phyloP scores from a whole-genome alignment of 2,888 invertebrate genomes.

The Hedya salicella region DNA sequence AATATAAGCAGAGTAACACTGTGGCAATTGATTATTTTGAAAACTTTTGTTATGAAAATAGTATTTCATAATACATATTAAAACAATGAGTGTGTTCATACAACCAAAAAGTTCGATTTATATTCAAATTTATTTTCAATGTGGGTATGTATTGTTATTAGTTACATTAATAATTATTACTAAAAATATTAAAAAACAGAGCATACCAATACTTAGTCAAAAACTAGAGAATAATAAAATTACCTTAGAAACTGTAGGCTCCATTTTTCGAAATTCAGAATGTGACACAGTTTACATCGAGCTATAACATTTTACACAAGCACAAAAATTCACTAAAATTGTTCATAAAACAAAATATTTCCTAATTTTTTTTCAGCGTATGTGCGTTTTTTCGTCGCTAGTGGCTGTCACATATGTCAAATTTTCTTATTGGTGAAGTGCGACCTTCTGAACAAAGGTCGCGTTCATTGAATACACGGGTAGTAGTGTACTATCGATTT shows the following conservation, averaged over 20 bases:
- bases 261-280: conserved; percentile 51
- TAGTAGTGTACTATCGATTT: background rate
- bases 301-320: conserved; percentile 25
- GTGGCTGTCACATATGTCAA: conserved; percentile 39
- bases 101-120: too few species aligned
- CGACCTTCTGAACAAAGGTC: conserved; percentile 14
- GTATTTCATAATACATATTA: too few species aligned
- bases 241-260: conserved; percentile 57
- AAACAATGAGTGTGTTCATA: too few species aligned
- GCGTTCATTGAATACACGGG: background rate
- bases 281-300: conserved; percentile 30
- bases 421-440: conserved; percentile 33
- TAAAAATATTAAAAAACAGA: background rate
- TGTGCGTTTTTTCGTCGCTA: conserved; percentile 40
- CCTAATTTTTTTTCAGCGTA: conserved; percentile 25
- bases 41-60: too few species aligned
- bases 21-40: too few species aligned
- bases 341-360: conserved; percentile 20
- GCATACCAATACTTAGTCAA: background rate
- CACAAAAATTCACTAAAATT: background rate
- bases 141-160: too few species aligned
- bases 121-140: too few species aligned
- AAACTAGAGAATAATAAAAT: conserved; percentile 37
- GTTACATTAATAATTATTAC: background rate
- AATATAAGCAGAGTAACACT: too few species aligned